Evolutionary conservation across 37 sponge, comb jelly and placozoan genomes (phyloP).

Genomic region (Eunapius fragilis): DNA sequence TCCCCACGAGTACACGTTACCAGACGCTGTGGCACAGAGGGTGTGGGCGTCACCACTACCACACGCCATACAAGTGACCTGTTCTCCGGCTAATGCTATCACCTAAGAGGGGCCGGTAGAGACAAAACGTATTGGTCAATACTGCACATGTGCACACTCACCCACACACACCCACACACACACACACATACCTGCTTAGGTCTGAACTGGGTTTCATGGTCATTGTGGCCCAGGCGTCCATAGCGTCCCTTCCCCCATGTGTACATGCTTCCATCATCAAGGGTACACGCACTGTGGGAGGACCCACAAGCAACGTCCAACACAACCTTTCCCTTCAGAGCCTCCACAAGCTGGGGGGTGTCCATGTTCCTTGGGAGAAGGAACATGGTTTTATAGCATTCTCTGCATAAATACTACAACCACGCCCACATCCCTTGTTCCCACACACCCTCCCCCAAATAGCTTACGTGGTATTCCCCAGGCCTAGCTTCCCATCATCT

Average conservation of each 20-base stretch:
- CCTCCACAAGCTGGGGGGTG: slow-evolving; percentile 73
- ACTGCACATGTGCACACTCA: background rate
- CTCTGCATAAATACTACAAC: no score
- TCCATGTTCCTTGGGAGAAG: slow-evolving; percentile 54
- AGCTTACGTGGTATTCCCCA: slow-evolving; percentile 78
- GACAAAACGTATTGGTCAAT: background rate
- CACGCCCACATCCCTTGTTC: no score
- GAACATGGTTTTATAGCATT: no score
- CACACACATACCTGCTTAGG: slow-evolving; percentile 80
- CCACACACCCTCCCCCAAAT: background rate
- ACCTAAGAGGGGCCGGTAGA: slow-evolving; percentile 26
- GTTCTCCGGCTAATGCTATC: slow-evolving; percentile 69
- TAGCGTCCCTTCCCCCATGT: slow-evolving; percentile 99
- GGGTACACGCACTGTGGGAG: slow-evolving; percentile 95
- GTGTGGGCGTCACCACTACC: slow-evolving; percentile 98
- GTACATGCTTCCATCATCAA: slow-evolving; percentile 80
- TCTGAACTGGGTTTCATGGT: slow-evolving; percentile 83
- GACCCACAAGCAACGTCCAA: slow-evolving; percentile 86
- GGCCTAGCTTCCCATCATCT: slow-evolving; percentile 94
- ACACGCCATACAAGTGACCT: slow-evolving; percentile 78
- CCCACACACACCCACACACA: no score
- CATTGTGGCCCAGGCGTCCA: slow-evolving; percentile 95
- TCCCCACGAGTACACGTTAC: slow-evolving; percentile 91
- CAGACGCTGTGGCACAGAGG: slow-evolving; percentile 66
- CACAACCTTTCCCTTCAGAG: slow-evolving; percentile 70